A percentile compares a stretch with the other conserved stretches of the same genome.
Conservation (phyloP, 2,113 vertebrate genomes). For the Menura novaehollandiae region DNA sequence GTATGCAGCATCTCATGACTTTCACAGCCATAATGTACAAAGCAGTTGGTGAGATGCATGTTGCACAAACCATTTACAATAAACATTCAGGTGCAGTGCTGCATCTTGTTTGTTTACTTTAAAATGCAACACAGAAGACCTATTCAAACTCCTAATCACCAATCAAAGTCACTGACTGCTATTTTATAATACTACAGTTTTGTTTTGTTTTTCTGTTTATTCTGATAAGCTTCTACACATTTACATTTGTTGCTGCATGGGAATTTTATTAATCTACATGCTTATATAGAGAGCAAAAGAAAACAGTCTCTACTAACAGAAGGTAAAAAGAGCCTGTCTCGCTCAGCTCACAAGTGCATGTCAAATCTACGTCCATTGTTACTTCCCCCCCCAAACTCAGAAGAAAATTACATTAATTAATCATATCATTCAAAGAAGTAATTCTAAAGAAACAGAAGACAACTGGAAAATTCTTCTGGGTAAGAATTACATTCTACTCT, state of each 20-base stretch:
- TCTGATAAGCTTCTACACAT: neutral
- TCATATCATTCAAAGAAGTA: neutral
- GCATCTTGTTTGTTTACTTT: neutral
- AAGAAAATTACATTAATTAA: neutral
- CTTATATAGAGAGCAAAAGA: neutral
- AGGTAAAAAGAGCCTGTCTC: neutral
- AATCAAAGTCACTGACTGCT: neutral
- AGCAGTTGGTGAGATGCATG: neutral
- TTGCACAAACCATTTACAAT: neutral
- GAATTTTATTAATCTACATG: neutral
- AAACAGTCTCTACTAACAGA: neutral
- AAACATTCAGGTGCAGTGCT: neutral
- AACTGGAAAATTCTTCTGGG: neutral
- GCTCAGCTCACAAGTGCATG: neutral
- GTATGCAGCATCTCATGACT: neutral
- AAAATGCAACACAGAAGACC: neutral
- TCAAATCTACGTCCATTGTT: neutral
- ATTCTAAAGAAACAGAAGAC: neutral
- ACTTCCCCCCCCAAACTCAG: neutral
- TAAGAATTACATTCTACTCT: neutral
- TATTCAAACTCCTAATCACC: neutral
- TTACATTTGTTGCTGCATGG: neutral
- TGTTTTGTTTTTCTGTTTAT: neutral
- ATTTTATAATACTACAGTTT: neutral
- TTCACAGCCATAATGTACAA: neutral